Conservation (phyloP, 2,113 vertebrate species). For the Amphiprion ocellaris region DNA sequence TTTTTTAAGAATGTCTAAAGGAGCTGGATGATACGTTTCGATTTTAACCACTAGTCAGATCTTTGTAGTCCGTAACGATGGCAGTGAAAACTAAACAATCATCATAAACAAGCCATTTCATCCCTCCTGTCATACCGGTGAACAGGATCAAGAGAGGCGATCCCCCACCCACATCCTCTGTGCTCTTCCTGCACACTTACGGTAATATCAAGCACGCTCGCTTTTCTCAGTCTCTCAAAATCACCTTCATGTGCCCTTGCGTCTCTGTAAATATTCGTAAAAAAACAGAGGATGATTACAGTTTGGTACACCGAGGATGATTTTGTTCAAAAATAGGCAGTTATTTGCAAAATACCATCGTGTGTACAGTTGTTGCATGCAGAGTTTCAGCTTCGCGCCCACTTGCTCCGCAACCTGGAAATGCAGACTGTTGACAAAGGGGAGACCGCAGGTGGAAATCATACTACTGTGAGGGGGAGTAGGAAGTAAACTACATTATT, state of each 20-base stretch:
- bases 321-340: background rate
- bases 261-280: background rate
- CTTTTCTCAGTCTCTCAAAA: slow-evolving; percentile 70
- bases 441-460: slow-evolving; percentile 64
- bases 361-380: slow-evolving; percentile 13
- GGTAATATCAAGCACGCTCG: slow-evolving; percentile 82
- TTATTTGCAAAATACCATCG: background rate
- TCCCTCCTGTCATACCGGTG: slow-evolving; percentile 30
- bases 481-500: slow-evolving; percentile 26
- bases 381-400: slow-evolving; percentile 43
- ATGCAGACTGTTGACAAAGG: slow-evolving; percentile 47
- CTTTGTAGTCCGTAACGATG: background rate
- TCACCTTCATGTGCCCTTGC: slow-evolving; percentile 4
- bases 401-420: slow-evolving; percentile 36
- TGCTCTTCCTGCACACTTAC: slow-evolving; percentile 87
- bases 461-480: slow-evolving; percentile 59
- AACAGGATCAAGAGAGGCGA: slow-evolving; percentile 78
- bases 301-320: background rate
- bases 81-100: background rate
- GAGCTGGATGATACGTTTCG: background rate
- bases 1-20: too few relatives aligned
- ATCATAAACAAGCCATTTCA: slow-evolving; percentile 54
- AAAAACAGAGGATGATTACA: background rate
- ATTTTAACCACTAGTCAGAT: background rate
- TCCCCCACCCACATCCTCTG: slow-evolving; percentile 85